Evolutionary conservation across 2,888 invertebrate genomes (phyloP), one percentile per base, ranked within the genome.

Genomic region (Clepsis dumicolana): DNA sequence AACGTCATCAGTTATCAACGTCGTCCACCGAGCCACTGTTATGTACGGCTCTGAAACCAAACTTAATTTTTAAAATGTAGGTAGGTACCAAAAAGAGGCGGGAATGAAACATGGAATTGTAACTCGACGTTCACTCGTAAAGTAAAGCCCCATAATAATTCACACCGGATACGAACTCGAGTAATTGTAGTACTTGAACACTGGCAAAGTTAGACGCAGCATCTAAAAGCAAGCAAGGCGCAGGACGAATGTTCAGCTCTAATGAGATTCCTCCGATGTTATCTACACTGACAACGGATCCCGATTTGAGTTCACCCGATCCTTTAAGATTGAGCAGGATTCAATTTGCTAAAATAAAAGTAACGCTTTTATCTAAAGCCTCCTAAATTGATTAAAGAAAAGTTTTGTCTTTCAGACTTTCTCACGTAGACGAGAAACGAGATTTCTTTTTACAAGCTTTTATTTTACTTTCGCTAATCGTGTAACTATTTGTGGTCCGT

Each of bases 231-330:
- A 80, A 74, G 73, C 75, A 69, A 76, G 75, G 75, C 77, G 78
- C 75, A 77, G 81, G 81, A 84, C 83, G 78, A 87, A 84, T 89
- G 87, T 86, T 86, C 81, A 74, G 77, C 79, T 84, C 84, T 92
- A 93, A 93, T 93, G 92, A 93, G 93, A 93, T 93, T 93, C 91
- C 87, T 85, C 79, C 83, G 87, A 88, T 87, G 89, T 83, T 91
- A 92, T 91, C 90, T 87, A 81, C 83, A 87, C 85, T 90, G 90
- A 91, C 92, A 90, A 89, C 87, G 88, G 86, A 90, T 88, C 88
- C 87, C 89, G 87, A 90, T 92, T 90, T 93, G 93, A 86, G 92
- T 92, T 93, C 90, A 91, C 89, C 92, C 91, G 88, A 90, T 91
- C 90, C 89, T 48, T 48, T 87, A 80, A 86, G 84, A 87, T 86